phyloP scores from a whole-genome alignment of 2,113 vertebrate species.

The Upupa epops region DNA sequence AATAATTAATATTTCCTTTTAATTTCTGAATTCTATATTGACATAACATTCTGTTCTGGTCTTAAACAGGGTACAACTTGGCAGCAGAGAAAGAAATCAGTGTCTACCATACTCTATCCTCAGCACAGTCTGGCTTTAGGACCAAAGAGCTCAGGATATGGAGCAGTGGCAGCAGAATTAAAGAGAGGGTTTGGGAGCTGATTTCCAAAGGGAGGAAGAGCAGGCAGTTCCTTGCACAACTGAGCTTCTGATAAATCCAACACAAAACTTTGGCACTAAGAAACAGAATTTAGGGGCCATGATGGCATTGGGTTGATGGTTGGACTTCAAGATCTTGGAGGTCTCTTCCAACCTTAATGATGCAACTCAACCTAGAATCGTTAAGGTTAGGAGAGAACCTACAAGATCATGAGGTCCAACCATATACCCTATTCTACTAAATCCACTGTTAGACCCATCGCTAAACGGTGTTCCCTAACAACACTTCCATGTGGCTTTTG shows the following conservation, averaged over 20 bases:
- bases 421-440: too few species aligned
- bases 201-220: background rate
- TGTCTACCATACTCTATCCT: accelerated
- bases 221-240: background rate
- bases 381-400: too few species aligned
- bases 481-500: too few species aligned
- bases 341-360: too few species aligned
- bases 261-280: too few species aligned
- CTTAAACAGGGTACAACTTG: background rate
- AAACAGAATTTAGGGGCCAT: too few species aligned
- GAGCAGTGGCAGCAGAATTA: background rate
- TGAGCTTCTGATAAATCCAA: background rate
- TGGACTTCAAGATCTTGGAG: too few species aligned
- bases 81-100: background rate
- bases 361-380: too few species aligned
- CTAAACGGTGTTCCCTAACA: too few species aligned
- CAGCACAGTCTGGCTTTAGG: background rate
- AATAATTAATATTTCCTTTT: background rate
- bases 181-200: background rate
- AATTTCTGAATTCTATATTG: background rate
- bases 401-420: too few species aligned
- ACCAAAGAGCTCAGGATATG: background rate
- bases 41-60: background rate
- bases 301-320: too few species aligned
- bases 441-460: too few species aligned